Evolutionary conservation across 1,140 invertebrate species (phyloP).

Genomic region (Parapsyche elsis): DNA sequence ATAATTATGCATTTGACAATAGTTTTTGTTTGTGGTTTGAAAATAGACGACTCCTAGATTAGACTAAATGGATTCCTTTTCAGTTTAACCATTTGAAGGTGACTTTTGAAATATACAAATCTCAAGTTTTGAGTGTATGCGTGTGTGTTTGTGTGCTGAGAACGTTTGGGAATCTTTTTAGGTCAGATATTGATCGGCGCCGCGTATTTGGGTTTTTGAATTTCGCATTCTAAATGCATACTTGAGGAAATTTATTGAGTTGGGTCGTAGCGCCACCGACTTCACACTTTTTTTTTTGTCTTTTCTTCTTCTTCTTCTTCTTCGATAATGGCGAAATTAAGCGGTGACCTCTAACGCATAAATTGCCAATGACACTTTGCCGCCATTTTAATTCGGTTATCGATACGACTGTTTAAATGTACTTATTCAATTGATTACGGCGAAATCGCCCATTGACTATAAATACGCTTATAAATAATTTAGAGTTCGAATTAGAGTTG

Average conservation of each 20-base stretch:
- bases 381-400: background rate
- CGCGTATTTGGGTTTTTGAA: slow-evolving; percentile 30
- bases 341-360: background rate
- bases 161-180: background rate
- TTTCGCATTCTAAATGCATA: slow-evolving; percentile 32
- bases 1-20: too few species aligned
- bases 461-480: too few species aligned
- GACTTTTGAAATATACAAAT: background rate
- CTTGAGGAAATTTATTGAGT: slow-evolving; percentile 23
- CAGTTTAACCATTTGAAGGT: too few species aligned
- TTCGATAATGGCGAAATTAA: slow-evolving; percentile 14
- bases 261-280: slow-evolving; percentile 16
- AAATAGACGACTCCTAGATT: too few species aligned
- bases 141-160: background rate
- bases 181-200: slow-evolving; percentile 29
- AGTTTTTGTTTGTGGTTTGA: too few species aligned
- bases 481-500: too few species aligned
- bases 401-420: background rate
- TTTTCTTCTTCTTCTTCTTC: background rate
- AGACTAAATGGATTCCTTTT: too few species aligned
- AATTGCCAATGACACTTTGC: background rate
- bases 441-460: too few species aligned
- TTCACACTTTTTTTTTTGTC: slow-evolving; percentile 4
- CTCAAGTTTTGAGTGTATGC: background rate
- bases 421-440: too few species aligned